Conservation (phyloP, 2,888 invertebrate genomes). For the Philopedon plagiatum region DNA sequence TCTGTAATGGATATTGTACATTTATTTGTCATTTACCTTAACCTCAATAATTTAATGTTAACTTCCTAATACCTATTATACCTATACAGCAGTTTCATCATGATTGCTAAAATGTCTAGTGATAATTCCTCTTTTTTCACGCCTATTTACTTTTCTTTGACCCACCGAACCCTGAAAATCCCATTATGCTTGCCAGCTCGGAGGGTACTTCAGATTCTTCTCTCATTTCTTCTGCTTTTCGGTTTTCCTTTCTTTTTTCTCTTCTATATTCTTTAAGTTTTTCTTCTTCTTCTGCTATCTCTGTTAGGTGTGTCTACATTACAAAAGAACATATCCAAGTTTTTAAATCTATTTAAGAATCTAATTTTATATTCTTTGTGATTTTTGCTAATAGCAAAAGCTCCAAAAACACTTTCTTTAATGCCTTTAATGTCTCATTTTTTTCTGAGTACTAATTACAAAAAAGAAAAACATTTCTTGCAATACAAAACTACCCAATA, state of each 20-base stretch:
- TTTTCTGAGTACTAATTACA: too few relatives aligned
- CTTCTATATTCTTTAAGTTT: slow-evolving; percentile 90
- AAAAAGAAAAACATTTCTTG: too few relatives aligned
- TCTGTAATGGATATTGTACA: too few relatives aligned
- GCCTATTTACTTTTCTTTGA: slow-evolving; percentile 74
- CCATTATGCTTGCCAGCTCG: slow-evolving; percentile 94
- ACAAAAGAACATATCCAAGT: background rate
- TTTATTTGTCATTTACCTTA: too few relatives aligned
- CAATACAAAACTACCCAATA: too few relatives aligned
- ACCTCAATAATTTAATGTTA: too few relatives aligned
- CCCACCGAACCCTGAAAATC: slow-evolving; percentile 93
- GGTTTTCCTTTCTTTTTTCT: slow-evolving; percentile 91
- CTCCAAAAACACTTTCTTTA: too few relatives aligned
- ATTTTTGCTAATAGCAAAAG: too few relatives aligned
- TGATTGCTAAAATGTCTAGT: background rate
- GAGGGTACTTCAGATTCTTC: slow-evolving; percentile 71
- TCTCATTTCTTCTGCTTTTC: slow-evolving; percentile 83
- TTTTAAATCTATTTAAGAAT: background rate
- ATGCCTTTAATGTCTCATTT: too few relatives aligned
- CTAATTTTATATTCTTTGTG: too few relatives aligned
- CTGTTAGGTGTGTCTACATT: slow-evolving; percentile 81
- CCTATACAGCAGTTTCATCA: too few relatives aligned
- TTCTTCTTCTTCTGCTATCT: slow-evolving; percentile 97
- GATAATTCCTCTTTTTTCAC: background rate
- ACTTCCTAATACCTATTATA: too few relatives aligned